Evolutionary conservation across 2,888 invertebrate genomes (phyloP), one percentile per base, ranked within the genome.

Genomic region (Seira musarum): DNA sequence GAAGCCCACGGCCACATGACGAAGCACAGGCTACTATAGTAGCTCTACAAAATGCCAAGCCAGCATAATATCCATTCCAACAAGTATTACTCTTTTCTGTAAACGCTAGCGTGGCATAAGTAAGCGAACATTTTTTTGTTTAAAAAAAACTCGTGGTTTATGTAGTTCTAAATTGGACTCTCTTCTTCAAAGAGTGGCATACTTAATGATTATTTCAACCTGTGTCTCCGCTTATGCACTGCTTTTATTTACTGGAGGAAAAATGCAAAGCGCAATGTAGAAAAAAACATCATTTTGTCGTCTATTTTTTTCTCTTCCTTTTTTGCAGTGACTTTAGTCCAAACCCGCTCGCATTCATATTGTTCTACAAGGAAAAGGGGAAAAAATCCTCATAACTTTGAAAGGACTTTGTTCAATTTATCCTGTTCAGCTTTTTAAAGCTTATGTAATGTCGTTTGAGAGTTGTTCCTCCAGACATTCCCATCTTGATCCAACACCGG

Each of bases 201-300:
- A 49, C 49, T 49, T 49, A 49, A 49, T 49, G 49, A 49, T 49
- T 49, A 49, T 49, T 49, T 49, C 49, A 49, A 49, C 49, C 49
- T 49, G 49, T 49, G 6, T 49, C 49, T 49, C 49, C 49, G n/a
- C n/a, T 49, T 15, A 49, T 49, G 49, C 49, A 49, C 49, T 49
- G 49, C 49, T 49, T 49, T 49, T 49, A 49, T 49, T 49, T 49
- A 49, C 49, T 49, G 17, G 17, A 49, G 15, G 15, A 49, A 49
- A 49, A 49, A 49, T 49, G 49, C 49, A 49, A 49, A 49, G 49
- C 49, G 15, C 15, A 8, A 49, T 49, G 17, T 15, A 49, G 40
- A n/a, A n/a, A n/a, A 30, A 30, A 49, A 49, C 17, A 49, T n/a
- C 49, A 49, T 49, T 49, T 49, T n/a, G 49, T n/a, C 15, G 49